Evolutionary conservation across 92 coral and sea anemone genomes (phyloP).

Genomic region (Palythoa caribaeorum): DNA sequence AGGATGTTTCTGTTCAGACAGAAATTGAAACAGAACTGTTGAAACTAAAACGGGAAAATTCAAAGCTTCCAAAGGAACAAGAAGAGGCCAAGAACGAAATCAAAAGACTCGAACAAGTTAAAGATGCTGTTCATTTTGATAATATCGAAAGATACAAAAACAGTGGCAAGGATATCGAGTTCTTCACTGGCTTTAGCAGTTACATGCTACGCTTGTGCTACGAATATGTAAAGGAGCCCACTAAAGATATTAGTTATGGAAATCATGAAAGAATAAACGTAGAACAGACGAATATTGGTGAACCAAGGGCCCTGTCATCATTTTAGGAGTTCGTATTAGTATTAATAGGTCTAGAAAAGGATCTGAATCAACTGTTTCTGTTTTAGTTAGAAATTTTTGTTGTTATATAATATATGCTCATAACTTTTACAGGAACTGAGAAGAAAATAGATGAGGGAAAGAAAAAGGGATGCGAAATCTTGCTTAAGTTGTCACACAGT

Average conservation of each 20-base stretch:
- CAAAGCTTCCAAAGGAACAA: constrained; percentile 4
- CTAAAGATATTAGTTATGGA: constrained; percentile 21
- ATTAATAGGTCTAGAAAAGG: constrained; percentile 50
- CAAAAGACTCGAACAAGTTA: background rate
- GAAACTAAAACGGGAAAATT: constrained; percentile 22
- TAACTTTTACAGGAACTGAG: too few species aligned
- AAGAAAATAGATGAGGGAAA: too few species aligned
- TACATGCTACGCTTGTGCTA: constrained; percentile 35
- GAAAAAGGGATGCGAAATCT: too few species aligned
- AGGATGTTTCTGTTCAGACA: background rate
- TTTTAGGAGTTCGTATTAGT: constrained; percentile 50
- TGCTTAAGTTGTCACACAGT: too few species aligned
- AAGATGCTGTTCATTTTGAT: constrained; percentile 45
- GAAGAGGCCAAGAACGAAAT: constrained; percentile 33
- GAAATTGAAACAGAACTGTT: background rate
- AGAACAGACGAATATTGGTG: constrained; percentile 35
- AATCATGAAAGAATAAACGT: constrained; percentile 15
- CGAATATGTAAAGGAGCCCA: background rate
- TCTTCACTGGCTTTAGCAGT: constrained; percentile 43
- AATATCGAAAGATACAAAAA: constrained; percentile 42
- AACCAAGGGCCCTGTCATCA: constrained; percentile 47
- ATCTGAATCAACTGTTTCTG: constrained; percentile 45
- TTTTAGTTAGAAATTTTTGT: constrained; percentile 43
- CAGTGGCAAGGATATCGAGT: constrained; percentile 56
- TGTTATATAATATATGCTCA: background rate